A percentile compares a stretch with the other conserved stretches of the same genome.
Conservation (phyloP, 2,888 invertebrate genomes). For the Branchellion lobata region DNA sequence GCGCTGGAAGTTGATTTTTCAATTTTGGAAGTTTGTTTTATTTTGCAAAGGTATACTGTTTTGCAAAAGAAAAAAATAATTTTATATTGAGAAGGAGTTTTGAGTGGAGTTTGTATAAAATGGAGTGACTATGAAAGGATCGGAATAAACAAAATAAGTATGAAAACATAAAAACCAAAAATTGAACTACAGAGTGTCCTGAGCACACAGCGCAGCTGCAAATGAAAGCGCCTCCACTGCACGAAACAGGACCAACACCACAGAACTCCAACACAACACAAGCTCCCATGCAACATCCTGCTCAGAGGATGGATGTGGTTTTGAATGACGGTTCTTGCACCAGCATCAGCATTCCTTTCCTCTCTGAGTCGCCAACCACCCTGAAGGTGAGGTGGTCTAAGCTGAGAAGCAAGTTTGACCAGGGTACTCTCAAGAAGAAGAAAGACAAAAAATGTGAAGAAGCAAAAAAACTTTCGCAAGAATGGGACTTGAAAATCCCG, state of each 20-base stretch:
- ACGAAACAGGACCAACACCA: too few species aligned
- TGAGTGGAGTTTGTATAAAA: too few species aligned
- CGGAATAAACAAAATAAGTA: not conserved
- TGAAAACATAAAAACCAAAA: not conserved
- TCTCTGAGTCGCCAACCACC: constrained; percentile 41
- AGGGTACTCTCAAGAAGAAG: not conserved
- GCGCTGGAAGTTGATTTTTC: not conserved
- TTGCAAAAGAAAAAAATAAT: not conserved
- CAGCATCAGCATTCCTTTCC: constrained; percentile 51
- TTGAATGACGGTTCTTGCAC: constrained; percentile 48
- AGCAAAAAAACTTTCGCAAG: not conserved
- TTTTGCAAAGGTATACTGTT: not conserved
- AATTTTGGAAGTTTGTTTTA: not conserved
- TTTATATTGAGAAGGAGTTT: not conserved
- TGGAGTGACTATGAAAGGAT: not conserved
- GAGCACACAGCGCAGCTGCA: too few species aligned
- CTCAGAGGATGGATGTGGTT: constrained; percentile 37
- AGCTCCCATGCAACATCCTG: not conserved
- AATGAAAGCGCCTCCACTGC: too few species aligned
- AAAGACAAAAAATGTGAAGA: not conserved
- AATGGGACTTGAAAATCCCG: not conserved
- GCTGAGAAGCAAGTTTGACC: constrained; percentile 21
- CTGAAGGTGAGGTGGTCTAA: constrained; percentile 49
- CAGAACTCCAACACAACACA: not conserved
- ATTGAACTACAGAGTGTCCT: too few species aligned